Conservation (phyloP, 2,888 invertebrate species). For the Himalopsyche tibetana region DNA sequence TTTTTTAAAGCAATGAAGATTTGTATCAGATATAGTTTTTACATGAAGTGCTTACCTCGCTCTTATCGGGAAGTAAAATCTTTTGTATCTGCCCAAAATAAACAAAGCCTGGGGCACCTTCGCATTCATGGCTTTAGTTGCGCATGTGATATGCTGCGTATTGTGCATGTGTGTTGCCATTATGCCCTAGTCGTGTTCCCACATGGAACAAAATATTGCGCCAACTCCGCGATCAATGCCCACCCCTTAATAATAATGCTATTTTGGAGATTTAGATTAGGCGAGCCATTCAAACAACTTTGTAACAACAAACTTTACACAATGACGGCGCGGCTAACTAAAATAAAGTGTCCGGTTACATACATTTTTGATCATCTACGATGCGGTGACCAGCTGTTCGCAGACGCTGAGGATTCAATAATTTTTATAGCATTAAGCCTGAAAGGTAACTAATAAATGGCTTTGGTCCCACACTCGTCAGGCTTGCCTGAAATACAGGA, state of each 20-base stretch:
- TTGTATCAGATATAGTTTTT: no score
- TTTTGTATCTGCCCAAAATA: constrained; percentile 58
- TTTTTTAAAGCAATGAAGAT: no score
- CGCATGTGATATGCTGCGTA: constrained; percentile 44
- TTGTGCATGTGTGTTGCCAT: constrained; percentile 46
- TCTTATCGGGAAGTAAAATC: constrained; percentile 43
- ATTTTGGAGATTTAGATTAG: constrained; percentile 66
- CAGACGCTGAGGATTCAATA: no score
- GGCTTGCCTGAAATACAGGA: no score
- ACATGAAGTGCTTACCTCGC: not conserved
- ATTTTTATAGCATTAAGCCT: no score
- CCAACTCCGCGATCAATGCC: constrained; percentile 54
- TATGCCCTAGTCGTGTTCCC: constrained; percentile 54
- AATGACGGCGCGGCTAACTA: constrained; percentile 58
- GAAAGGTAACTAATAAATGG: no score
- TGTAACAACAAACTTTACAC: constrained; percentile 63
- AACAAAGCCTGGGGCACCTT: constrained; percentile 62
- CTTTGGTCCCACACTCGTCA: no score
- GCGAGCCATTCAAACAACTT: constrained; percentile 61
- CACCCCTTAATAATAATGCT: constrained; percentile 60
- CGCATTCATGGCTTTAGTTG: constrained; percentile 54
- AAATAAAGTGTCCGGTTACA: constrained; percentile 66
- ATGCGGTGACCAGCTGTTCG: not conserved
- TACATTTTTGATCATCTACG: constrained; percentile 28
- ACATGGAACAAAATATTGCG: constrained; percentile 60